Percentiles rank a stretch among this genome's conserved stretches.
Evolutionary conservation across 1,140 invertebrate species (phyloP).

Genomic region (Gonatopus flavifemur): DNA sequence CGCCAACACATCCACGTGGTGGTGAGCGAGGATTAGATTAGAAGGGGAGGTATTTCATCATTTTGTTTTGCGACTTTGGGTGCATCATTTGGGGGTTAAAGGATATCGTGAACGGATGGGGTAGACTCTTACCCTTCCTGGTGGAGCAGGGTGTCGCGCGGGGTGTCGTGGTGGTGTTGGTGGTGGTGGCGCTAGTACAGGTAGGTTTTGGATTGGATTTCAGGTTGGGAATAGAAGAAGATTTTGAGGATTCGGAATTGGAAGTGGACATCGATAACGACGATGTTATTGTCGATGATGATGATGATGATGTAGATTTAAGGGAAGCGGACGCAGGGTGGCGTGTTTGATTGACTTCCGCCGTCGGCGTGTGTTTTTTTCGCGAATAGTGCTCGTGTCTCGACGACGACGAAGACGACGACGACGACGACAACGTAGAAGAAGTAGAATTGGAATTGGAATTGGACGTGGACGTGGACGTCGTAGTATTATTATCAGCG

Average conservation of each 20-base stretch:
- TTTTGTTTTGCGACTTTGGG: constrained; percentile 30
- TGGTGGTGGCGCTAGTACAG: constrained; percentile 58
- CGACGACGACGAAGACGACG: not conserved
- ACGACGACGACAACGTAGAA: not conserved
- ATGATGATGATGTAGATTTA: constrained; percentile 20
- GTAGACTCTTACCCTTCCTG: constrained; percentile 61
- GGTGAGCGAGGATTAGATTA: constrained; percentile 56
- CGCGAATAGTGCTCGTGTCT: constrained; percentile 19
- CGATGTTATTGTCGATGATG: too few relatives aligned
- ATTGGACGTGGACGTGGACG: not conserved
- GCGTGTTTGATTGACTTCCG: constrained; percentile 38
- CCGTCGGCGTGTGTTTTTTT: constrained; percentile 22
- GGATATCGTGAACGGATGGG: constrained; percentile 51
- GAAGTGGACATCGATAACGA: constrained; percentile 30
- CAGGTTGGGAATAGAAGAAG: constrained; percentile 36
- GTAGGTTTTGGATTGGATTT: constrained; percentile 56
- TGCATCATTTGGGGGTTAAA: constrained; percentile 34
- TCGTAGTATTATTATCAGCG: constrained; percentile 18
- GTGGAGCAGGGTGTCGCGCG: constrained; percentile 60
- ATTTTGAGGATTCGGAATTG: constrained; percentile 26
- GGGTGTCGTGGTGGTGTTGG: constrained; percentile 60
- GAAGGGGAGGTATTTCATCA: constrained; percentile 38
- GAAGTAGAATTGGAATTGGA: not conserved
- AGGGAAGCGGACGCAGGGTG: constrained; percentile 40
- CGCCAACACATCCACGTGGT: constrained; percentile 60